Conservation (phyloP, 64 coral and sea anemone species). For the Porites australiensis region DNA sequence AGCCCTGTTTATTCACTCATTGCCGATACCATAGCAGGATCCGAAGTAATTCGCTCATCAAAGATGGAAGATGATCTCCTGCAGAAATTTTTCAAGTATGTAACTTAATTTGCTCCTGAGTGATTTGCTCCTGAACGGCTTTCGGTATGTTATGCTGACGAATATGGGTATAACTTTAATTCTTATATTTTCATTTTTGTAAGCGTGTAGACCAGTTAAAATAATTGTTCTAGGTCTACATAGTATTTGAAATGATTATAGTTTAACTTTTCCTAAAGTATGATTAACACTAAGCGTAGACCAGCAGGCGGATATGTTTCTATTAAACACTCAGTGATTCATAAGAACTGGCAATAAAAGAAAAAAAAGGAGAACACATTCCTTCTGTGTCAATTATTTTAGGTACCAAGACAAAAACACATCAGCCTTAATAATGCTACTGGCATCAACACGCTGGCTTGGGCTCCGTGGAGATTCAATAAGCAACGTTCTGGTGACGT, state of each 20-base stretch:
- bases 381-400: background rate
- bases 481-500: too few species aligned
- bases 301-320: background rate
- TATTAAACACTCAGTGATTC: background rate
- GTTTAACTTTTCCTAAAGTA: too few species aligned
- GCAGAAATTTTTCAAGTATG: slow-evolving; percentile 6
- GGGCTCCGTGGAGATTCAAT: background rate
- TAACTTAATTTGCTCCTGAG: background rate
- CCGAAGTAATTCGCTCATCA: slow-evolving; percentile 61
- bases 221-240: too few species aligned
- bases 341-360: background rate
- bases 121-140: background rate
- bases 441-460: slow-evolving; percentile 18
- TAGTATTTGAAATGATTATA: too few species aligned
- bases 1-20: slow-evolving; percentile 70
- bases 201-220: too few species aligned
- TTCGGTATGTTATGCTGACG: background rate
- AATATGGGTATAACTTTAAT: background rate
- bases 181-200: too few species aligned
- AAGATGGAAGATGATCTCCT: slow-evolving; percentile 30
- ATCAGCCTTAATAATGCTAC: background rate
- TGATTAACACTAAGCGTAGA: too few species aligned
- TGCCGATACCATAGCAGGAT: slow-evolving; percentile 60
- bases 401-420: slow-evolving; percentile 54
- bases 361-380: background rate